A percentile compares a stretch with the other conserved stretches of the same genome.
Evolutionary conservation across 92 coral and sea anemone species (phyloP).

Genomic region (Heliopora coerulea): DNA sequence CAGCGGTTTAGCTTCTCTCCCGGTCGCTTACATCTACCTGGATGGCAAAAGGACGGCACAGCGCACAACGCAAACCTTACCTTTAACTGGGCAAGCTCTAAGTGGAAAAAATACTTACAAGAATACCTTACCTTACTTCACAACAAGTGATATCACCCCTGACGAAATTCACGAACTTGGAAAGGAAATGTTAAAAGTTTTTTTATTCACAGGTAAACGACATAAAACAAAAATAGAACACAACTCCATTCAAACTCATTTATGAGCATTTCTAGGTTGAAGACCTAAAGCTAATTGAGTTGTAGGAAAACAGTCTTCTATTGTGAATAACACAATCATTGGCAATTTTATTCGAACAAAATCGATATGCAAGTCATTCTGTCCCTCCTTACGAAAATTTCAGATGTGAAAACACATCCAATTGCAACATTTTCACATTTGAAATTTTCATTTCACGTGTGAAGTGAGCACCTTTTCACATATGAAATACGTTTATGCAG

Average conservation of each 20-base stretch:
- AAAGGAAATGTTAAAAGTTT: slow-evolving; percentile 53
- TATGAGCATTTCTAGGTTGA: too few relatives aligned
- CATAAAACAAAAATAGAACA: neutral
- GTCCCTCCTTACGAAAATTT: too few relatives aligned
- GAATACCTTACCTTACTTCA: slow-evolving; percentile 67
- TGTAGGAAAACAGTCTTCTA: neutral
- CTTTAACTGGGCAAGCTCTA: slow-evolving; percentile 60
- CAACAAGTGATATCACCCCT: slow-evolving; percentile 75
- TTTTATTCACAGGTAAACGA: slow-evolving; percentile 38
- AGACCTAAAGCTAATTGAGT: too few relatives aligned
- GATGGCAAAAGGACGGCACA: slow-evolving; percentile 62
- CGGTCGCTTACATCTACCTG: slow-evolving; percentile 68
- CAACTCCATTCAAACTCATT: too few relatives aligned
- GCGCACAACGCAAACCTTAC: slow-evolving; percentile 58
- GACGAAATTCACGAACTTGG: slow-evolving; percentile 77
- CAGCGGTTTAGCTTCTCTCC: slow-evolving; percentile 78
- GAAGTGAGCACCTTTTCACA: too few relatives aligned
- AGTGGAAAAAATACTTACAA: slow-evolving; percentile 70
- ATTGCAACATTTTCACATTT: too few relatives aligned
- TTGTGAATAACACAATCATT: too few relatives aligned
- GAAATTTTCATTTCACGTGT: too few relatives aligned
- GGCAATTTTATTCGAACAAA: too few relatives aligned
- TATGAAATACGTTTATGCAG: too few relatives aligned
- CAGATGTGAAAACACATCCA: too few relatives aligned
- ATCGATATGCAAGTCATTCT: too few relatives aligned